Percentiles rank a stretch among this genome's conserved stretches.
Evolutionary conservation across 2,888 invertebrate genomes (phyloP).

Genomic region (Tipula vernalis): DNA sequence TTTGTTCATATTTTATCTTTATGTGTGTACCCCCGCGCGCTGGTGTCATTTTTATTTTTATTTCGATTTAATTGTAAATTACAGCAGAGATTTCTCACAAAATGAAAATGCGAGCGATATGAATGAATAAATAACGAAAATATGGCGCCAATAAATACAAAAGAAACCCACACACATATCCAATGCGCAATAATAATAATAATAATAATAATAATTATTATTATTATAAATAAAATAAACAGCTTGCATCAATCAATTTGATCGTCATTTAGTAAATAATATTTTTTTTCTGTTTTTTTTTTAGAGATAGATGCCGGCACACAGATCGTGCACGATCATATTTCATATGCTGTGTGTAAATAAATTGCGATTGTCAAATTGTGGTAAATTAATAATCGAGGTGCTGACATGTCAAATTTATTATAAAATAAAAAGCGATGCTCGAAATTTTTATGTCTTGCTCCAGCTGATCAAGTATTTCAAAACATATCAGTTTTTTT

Average conservation of each 20-base stretch:
- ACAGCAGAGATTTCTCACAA: slow-evolving; percentile 7
- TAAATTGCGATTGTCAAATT: background rate
- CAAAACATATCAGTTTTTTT: background rate
- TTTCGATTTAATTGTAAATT: slow-evolving; percentile 9
- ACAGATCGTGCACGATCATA: background rate
- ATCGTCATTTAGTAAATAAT: background rate
- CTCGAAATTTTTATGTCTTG: background rate
- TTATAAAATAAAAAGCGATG: background rate
- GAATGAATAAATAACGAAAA: background rate
- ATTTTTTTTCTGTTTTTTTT: background rate
- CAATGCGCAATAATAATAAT: background rate
- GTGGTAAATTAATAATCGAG: background rate
- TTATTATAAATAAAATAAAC: slow-evolving; percentile 8
- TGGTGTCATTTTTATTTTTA: background rate
- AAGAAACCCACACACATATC: background rate
- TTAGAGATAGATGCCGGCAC: background rate
- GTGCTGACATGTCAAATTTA: background rate
- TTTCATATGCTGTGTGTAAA: background rate
- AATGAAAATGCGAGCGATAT: background rate
- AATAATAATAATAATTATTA: background rate
- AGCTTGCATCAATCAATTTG: slow-evolving; percentile 6
- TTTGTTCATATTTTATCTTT: background rate
- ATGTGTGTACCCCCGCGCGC: background rate
- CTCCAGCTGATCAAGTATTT: background rate
- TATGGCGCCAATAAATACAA: slow-evolving; percentile 7